Conservation (phyloP, 92 coral and sea anemone species). For the Palythoa heliodiscus region DNA sequence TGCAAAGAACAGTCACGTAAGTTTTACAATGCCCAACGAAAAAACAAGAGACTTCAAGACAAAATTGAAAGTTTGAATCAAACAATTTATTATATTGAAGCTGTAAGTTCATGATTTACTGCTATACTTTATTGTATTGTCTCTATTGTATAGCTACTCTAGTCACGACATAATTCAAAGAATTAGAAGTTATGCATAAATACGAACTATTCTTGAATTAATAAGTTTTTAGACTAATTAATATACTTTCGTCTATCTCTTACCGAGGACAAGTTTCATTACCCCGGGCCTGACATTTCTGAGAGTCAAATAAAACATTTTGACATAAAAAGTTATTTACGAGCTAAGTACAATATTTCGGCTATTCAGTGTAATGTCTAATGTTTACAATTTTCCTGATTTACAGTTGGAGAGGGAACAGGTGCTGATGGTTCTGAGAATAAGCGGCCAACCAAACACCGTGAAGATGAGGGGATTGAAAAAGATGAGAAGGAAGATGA, state of each 20-base stretch:
- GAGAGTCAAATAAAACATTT: not conserved
- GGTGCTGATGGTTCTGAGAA: not conserved
- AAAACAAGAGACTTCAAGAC: not conserved
- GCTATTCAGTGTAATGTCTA: too few species aligned
- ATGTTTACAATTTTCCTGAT: not conserved
- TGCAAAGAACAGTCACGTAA: conserved; percentile 4
- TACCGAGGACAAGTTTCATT: not conserved
- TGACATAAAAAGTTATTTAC: not conserved
- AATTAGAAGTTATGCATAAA: too few species aligned
- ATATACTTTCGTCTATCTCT: not conserved
- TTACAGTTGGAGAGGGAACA: conserved; percentile 5
- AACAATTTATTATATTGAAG: not conserved
- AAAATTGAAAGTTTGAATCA: not conserved
- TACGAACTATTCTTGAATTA: too few species aligned
- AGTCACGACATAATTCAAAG: too few species aligned
- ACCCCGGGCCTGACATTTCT: not conserved
- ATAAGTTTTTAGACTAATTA: too few species aligned
- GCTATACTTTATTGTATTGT: not conserved
- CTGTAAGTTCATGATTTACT: not conserved
- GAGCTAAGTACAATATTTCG: not conserved
- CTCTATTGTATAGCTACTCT: too few species aligned
- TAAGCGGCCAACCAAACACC: not conserved
- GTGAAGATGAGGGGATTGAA: not conserved
- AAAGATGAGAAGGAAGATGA: not conserved
- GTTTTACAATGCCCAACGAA: conserved; percentile 8